phyloP scores from a whole-genome alignment of 2,113 vertebrate species.

The Spea bombifrons region DNA sequence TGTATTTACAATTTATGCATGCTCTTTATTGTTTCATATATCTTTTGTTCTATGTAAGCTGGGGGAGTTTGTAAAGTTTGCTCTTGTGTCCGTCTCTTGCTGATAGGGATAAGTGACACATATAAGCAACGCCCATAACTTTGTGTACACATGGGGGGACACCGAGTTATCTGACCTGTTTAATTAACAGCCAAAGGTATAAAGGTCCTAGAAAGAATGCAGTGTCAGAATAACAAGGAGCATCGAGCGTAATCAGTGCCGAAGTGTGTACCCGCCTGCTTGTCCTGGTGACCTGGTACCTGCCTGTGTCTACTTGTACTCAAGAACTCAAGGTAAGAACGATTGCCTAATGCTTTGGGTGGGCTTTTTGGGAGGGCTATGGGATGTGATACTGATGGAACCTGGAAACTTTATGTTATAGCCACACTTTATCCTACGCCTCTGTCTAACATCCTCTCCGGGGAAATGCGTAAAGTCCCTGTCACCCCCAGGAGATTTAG shows the following conservation, averaged over 20 bases:
- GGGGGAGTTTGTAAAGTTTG: conserved; percentile 13
- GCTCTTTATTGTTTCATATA: too few relatives aligned
- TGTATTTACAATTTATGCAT: too few relatives aligned
- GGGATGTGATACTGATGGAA: background rate
- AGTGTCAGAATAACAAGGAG: conserved; percentile 28
- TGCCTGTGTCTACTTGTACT: background rate
- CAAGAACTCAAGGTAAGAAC: conserved; percentile 7
- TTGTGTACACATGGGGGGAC: conserved; percentile 32
- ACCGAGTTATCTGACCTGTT: conserved; percentile 32
- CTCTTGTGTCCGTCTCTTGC: background rate
- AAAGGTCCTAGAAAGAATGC: conserved; percentile 35
- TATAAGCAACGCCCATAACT: conserved; percentile 12
- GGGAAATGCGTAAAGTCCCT: background rate
- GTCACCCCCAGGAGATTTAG: conserved; percentile 14
- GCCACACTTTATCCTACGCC: background rate
- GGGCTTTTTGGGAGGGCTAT: background rate
- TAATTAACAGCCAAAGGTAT: conserved; percentile 48
- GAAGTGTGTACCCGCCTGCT: background rate
- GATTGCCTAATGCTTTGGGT: background rate
- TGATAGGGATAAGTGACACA: conserved; percentile 21
- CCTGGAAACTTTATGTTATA: conserved; percentile 6
- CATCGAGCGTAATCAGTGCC: background rate
- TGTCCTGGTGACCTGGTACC: background rate
- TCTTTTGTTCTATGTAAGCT: background rate
- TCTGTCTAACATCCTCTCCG: background rate